phyloP scores from a whole-genome alignment of 2,888 invertebrate genomes.

The Thera britannica region DNA sequence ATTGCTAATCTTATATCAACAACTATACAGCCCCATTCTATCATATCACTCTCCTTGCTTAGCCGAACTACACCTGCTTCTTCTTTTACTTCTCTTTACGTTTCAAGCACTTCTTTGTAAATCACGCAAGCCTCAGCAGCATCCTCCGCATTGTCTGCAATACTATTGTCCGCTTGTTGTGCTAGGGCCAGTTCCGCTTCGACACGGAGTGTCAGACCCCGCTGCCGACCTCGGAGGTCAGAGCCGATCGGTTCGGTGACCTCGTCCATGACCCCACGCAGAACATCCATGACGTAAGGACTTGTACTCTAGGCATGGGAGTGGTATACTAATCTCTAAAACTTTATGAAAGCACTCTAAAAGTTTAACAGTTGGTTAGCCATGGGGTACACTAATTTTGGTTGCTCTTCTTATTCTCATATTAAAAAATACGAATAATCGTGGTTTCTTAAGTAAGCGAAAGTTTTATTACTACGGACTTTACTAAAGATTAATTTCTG shows the following conservation, averaged over 20 bases:
- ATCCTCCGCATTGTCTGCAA: slow-evolving; percentile 38
- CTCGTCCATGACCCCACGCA: slow-evolving; percentile 79
- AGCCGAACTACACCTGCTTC: no score
- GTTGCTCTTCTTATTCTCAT: not conserved
- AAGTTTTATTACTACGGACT: not conserved
- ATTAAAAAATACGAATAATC: not conserved
- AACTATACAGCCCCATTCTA: no score
- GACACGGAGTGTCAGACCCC: slow-evolving; percentile 92
- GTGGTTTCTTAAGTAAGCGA: not conserved
- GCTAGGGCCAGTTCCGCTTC: slow-evolving; percentile 95
- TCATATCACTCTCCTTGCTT: no score
- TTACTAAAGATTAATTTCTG: not conserved
- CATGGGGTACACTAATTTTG: not conserved
- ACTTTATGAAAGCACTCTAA: not conserved
- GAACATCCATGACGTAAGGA: slow-evolving; percentile 85
- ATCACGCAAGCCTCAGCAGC: slow-evolving; percentile 32
- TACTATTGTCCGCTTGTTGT: slow-evolving; percentile 55
- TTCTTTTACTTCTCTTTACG: not conserved
- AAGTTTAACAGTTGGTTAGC: no score
- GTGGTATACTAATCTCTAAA: not conserved
- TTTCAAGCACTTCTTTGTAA: slow-evolving; percentile 6
- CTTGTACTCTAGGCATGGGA: slow-evolving; percentile 16
- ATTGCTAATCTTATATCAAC: not conserved
- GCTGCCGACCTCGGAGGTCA: slow-evolving; percentile 90
- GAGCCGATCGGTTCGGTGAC: slow-evolving; percentile 85